phyloP scores from a whole-genome alignment of 2,797 vertebrate genomes.

The Enoplosus armatus region DNA sequence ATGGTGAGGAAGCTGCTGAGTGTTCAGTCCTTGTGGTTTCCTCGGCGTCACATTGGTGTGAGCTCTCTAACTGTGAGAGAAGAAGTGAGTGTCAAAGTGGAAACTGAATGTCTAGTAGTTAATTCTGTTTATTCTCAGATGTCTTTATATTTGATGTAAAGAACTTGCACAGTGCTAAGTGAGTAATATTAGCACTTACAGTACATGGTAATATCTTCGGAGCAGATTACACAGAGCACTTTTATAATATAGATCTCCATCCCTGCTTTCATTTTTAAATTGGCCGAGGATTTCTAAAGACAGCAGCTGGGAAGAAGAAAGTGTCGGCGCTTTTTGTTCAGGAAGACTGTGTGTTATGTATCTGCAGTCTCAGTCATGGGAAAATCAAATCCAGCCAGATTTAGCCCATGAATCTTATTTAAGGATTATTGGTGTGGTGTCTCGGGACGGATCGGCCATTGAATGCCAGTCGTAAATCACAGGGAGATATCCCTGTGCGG shows the following conservation, averaged over 20 bases:
- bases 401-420: slow-evolving; percentile 78
- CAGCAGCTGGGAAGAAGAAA: slow-evolving; percentile 51
- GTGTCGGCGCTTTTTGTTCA: slow-evolving; percentile 19
- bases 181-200: background rate
- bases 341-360: slow-evolving; percentile 56
- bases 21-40: slow-evolving; percentile 22
- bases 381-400: slow-evolving; percentile 76
- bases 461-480: slow-evolving; percentile 76
- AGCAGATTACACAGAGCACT: slow-evolving; percentile 35
- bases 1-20: slow-evolving; percentile 14
- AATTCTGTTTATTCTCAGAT: slow-evolving; percentile 11
- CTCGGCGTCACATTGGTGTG: slow-evolving; percentile 20
- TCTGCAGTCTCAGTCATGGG: slow-evolving; percentile 65
- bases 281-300: slow-evolving; percentile 42
- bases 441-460: slow-evolving; percentile 62
- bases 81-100: slow-evolving; percentile 18
- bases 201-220: slow-evolving; percentile 20
- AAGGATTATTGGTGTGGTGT: slow-evolving; percentile 73
- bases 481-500: slow-evolving; percentile 59
- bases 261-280: slow-evolving; percentile 52
- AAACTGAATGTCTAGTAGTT: slow-evolving; percentile 6
- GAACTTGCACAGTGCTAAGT: background rate
- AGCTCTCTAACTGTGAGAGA: slow-evolving; percentile 20
- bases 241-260: slow-evolving; percentile 26
- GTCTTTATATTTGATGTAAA: slow-evolving; percentile 25